phyloP scores from a whole-genome alignment of 2,888 invertebrate genomes.

The Sipunculus nudus region DNA sequence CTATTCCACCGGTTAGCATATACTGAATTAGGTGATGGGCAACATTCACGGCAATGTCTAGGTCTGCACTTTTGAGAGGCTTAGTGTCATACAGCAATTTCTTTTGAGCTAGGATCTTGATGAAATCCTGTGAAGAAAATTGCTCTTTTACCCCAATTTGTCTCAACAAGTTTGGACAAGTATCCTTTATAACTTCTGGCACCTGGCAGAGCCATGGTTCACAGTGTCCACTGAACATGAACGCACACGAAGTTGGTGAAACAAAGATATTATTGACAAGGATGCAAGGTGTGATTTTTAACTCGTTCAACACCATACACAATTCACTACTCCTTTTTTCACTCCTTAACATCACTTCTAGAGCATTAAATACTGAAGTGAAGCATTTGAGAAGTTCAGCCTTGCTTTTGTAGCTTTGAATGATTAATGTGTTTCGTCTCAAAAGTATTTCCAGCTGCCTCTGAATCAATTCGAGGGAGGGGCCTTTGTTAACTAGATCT shows the following conservation, averaged over 20 bases:
- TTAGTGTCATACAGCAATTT: slow-evolving; percentile 5
- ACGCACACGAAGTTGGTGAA: slow-evolving; percentile 17
- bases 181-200: slow-evolving; percentile 22
- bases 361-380: too few relatives aligned
- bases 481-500: too few relatives aligned
- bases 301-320: too few relatives aligned
- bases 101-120: slow-evolving; percentile 10
- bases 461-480: too few relatives aligned
- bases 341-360: too few relatives aligned
- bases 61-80: slow-evolving; percentile 18
- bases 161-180: slow-evolving; percentile 24
- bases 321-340: too few relatives aligned
- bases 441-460: too few relatives aligned
- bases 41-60: slow-evolving; percentile 22
- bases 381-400: too few relatives aligned
- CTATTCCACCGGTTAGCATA: slow-evolving; percentile 20
- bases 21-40: slow-evolving; percentile 18
- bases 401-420: too few relatives aligned
- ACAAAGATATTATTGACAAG: slow-evolving; percentile 19
- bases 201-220: slow-evolving; percentile 38
- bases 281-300: slow-evolving; percentile 20
- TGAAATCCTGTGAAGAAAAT: slow-evolving; percentile 31
- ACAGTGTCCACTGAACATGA: slow-evolving; percentile 25
- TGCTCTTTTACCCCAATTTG: slow-evolving; percentile 31
- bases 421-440: too few relatives aligned